Percentiles rank a stretch among this genome's conserved stretches.
Conservation (phyloP, 2,888 invertebrate species). For the Scaptodrosophila latifasciaeformis region DNA sequence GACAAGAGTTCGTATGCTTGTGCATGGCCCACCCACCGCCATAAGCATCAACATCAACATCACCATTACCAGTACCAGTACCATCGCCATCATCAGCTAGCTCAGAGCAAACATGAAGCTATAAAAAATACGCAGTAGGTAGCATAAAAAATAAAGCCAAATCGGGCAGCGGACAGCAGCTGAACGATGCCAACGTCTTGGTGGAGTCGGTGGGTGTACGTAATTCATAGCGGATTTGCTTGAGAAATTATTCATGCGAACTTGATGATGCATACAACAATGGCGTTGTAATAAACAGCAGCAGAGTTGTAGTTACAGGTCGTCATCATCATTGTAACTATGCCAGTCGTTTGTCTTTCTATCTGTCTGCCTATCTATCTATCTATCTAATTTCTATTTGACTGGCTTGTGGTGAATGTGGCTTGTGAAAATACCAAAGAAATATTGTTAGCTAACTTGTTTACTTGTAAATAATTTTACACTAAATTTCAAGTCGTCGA, state of each 20-base stretch:
- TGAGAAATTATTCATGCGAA: constrained; percentile 41
- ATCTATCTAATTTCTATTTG: no score
- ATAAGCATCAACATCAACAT: no score
- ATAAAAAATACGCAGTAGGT: constrained; percentile 30
- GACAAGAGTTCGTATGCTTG: no score
- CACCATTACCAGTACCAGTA: no score
- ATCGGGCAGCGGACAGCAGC: no score
- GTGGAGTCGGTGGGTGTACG: constrained; percentile 20
- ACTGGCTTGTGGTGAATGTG: no score
- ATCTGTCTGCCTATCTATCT: no score
- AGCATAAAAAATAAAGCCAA: constrained; percentile 25
- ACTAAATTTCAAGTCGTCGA: no score
- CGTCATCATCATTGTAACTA: constrained; percentile 20
- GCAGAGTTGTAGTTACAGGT: constrained; percentile 6
- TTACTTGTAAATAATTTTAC: no score
- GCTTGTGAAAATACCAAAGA: constrained; percentile 3
- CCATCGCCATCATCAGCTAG: no score
- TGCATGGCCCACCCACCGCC: no score
- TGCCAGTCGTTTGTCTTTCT: not conserved
- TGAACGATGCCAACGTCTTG: constrained; percentile 18
- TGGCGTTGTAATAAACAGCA: constrained; percentile 23
- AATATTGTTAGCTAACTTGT: no score
- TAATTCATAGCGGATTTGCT: constrained; percentile 39
- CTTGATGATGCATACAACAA: constrained; percentile 31
- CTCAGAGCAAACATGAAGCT: constrained; percentile 24